Conservation (phyloP, 2,888 invertebrate genomes). For the Charanyca ferruginea region DNA sequence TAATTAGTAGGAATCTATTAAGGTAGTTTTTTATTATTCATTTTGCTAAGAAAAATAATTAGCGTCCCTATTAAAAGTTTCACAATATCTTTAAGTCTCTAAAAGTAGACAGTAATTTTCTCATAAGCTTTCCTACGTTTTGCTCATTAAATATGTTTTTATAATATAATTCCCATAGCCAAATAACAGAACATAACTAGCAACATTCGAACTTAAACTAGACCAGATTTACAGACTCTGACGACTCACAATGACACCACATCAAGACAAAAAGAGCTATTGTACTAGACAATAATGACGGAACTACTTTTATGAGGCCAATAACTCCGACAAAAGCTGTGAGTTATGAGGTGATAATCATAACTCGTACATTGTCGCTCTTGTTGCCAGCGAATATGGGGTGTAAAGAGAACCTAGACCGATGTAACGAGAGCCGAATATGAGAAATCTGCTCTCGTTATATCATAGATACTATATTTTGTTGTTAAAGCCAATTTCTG, state of each 20-base stretch:
- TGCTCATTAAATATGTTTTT: background rate
- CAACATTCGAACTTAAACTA: background rate
- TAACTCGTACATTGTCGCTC: conserved; percentile 43
- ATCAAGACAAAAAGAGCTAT: conserved; percentile 23
- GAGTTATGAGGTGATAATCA: conserved; percentile 43
- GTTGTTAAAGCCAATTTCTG: too few species aligned
- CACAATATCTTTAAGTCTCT: background rate
- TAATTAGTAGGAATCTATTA: too few species aligned
- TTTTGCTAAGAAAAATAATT: background rate
- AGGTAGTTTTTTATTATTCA: too few species aligned
- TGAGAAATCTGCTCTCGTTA: too few species aligned
- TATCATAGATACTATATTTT: too few species aligned
- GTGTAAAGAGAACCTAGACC: too few species aligned
- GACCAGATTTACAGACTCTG: background rate
- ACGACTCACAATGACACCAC: background rate
- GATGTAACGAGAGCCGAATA: too few species aligned
- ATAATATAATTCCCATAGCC: background rate
- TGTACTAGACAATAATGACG: conserved; percentile 25
- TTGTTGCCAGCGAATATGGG: conserved; percentile 8
- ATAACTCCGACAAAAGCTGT: conserved; percentile 35
- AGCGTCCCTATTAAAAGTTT: conserved; percentile 2
- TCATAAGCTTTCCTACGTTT: background rate
- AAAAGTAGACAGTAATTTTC: background rate
- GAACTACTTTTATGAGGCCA: conserved; percentile 41
- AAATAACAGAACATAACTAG: background rate